These are phyloP conservation scores for Syngnathoides biaculeatus DNA, from an alignment of 2,113 vertebrate species.

Conservation along the genomic window DNA sequence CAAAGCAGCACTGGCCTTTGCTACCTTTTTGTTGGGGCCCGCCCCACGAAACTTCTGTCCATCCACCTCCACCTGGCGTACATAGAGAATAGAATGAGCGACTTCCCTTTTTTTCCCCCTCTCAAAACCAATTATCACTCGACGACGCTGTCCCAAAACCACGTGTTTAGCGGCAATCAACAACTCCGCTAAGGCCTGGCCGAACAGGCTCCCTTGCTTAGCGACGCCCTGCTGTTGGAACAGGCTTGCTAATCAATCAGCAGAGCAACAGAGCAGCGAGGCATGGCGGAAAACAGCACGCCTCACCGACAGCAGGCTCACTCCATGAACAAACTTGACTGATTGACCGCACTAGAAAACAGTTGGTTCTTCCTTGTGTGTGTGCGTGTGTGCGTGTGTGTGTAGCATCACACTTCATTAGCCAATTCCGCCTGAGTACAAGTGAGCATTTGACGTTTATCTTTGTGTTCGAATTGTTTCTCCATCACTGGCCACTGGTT, in stretches of 20 bases:
- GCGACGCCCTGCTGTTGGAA: slow-evolving; percentile 51
- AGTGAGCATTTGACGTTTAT: background rate
- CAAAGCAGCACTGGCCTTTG: slow-evolving; percentile 96
- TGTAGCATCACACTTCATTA: background rate
- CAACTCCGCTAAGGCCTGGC: slow-evolving; percentile 33
- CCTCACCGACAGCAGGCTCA: slow-evolving; percentile 42
- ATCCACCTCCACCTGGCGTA: slow-evolving; percentile 92
- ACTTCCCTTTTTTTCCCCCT: background rate
- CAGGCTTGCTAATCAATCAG: slow-evolving; percentile 64
- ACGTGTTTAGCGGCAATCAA: slow-evolving; percentile 25
- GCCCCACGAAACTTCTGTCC: slow-evolving; percentile 97
- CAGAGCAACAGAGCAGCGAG: slow-evolving; percentile 59
- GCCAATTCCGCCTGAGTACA: background rate
- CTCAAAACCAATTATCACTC: slow-evolving; percentile 11
- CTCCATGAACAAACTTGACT: slow-evolving; percentile 38
- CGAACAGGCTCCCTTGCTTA: slow-evolving; percentile 56
- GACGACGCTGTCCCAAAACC: background rate
- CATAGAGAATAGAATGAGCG: background rate
- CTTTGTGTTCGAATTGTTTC: background rate
- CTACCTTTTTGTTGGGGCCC: slow-evolving; percentile 98
- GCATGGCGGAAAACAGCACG: slow-evolving; percentile 55
- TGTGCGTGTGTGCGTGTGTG: slow-evolving; percentile 4
- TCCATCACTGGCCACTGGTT: background rate
- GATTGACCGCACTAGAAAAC: slow-evolving; percentile 43
- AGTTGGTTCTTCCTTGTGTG: slow-evolving; percentile 14